phyloP scores from a whole-genome alignment of 2,113 vertebrate genomes.

The Dasyurus viverrinus region DNA sequence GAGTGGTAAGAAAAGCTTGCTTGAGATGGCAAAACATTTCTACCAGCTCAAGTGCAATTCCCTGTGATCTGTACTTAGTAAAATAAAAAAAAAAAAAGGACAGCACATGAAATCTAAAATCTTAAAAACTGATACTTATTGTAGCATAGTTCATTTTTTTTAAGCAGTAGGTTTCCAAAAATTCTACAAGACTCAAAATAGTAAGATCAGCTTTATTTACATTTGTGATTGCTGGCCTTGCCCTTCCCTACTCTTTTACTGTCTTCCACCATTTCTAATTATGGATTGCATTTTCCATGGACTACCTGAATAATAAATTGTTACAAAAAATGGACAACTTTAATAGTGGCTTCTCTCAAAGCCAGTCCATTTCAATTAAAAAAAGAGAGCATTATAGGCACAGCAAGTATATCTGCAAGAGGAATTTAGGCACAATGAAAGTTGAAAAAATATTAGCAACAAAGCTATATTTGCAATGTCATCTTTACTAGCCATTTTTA shows the following conservation, averaged over 20 bases:
- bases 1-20: constrained; percentile 8
- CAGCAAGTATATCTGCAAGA: background rate
- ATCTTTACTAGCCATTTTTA: constrained; percentile 10
- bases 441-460: constrained; percentile 43
- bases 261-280: background rate
- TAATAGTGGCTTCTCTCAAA: background rate
- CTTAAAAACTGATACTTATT: background rate
- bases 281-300: background rate
- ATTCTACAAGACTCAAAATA: background rate
- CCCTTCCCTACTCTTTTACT: background rate
- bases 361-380: constrained; percentile 17
- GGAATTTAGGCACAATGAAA: background rate
- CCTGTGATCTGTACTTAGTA: background rate
- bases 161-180: background rate
- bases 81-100: background rate
- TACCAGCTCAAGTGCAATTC: background rate
- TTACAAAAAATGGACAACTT: background rate
- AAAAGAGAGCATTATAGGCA: background rate
- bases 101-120: background rate
- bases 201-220: background rate
- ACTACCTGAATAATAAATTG: background rate
- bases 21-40: background rate
- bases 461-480: constrained; percentile 48
- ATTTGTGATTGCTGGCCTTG: background rate
- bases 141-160: constrained; percentile 20